These are phyloP conservation scores for Coccyzus lansbergi DNA, from an alignment of 2,797 vertebrate species.

Conservation along the genomic window DNA sequence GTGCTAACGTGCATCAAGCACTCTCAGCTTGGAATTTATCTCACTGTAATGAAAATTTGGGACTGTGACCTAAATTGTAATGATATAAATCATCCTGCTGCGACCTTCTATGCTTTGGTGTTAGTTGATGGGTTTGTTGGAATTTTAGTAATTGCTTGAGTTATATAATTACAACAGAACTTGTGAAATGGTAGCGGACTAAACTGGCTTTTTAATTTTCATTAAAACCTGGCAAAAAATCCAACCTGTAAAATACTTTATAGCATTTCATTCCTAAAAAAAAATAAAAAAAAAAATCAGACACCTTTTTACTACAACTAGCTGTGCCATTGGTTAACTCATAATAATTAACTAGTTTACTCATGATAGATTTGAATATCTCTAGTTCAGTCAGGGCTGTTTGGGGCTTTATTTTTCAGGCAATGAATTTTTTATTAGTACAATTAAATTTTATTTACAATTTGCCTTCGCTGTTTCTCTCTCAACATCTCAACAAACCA, in stretches of 20 bases:
- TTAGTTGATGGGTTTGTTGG: not conserved
- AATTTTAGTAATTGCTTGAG: not conserved
- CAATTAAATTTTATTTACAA: not conserved
- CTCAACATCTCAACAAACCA: not conserved
- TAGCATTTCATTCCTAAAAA: not conserved
- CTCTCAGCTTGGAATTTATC: constrained; percentile 44
- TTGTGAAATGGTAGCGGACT: not conserved
- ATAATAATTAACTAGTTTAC: not conserved
- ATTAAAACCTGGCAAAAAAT: not conserved
- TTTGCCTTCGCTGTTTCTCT: not conserved
- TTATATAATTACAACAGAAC: not conserved
- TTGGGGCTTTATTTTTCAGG: not conserved
- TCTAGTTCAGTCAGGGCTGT: not conserved
- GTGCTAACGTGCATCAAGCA: not conserved
- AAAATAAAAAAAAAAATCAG: not conserved
- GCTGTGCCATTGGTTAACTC: not conserved
- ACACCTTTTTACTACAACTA: not conserved
- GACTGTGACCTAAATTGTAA: constrained; percentile 28
- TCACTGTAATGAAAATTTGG: constrained; percentile 14
- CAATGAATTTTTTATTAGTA: not conserved
- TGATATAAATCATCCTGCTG: not conserved
- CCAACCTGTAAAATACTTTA: not conserved
- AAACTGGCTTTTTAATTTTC: not conserved
- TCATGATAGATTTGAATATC: not conserved
- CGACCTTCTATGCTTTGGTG: not conserved